Percentiles rank a stretch among this genome's conserved stretches.
Conservation (phyloP, 2,797 vertebrate genomes). For the Muscicapa striata region DNA sequence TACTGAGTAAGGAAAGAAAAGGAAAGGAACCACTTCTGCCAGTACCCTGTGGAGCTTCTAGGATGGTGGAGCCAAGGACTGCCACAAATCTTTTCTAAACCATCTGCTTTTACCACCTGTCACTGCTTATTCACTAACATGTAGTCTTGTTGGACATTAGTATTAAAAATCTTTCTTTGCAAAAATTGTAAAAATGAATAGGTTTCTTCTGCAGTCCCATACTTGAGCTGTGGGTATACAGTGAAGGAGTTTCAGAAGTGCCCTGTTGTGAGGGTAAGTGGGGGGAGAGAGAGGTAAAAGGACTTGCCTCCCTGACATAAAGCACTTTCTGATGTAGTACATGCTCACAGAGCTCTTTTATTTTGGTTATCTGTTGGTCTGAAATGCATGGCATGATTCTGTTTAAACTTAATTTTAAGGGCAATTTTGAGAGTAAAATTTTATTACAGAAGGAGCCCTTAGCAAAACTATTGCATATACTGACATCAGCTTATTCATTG, state of each 20-base stretch:
- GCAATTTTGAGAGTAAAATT: not conserved
- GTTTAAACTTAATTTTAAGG: constrained; percentile 7
- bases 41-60: not conserved
- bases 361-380: not conserved
- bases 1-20: not conserved
- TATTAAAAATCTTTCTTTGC: constrained; percentile 3
- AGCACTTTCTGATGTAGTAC: not conserved
- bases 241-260: not conserved
- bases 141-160: not conserved
- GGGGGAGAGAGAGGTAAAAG: not conserved
- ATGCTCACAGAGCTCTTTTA: not conserved
- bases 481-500: not conserved
- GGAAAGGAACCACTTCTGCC: not conserved
- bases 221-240: not conserved
- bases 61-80: not conserved
- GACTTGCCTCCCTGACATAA: not conserved
- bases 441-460: not conserved
- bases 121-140: constrained; percentile 14
- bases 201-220: not conserved
- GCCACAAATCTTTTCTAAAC: constrained; percentile 1
- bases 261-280: not conserved
- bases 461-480: not conserved
- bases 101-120: constrained; percentile 63
- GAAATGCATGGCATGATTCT: not conserved
- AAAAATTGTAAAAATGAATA: not conserved